Evolutionary conservation across 2,888 invertebrate species (phyloP).

Genomic region (Scaptomyza polygonia): DNA sequence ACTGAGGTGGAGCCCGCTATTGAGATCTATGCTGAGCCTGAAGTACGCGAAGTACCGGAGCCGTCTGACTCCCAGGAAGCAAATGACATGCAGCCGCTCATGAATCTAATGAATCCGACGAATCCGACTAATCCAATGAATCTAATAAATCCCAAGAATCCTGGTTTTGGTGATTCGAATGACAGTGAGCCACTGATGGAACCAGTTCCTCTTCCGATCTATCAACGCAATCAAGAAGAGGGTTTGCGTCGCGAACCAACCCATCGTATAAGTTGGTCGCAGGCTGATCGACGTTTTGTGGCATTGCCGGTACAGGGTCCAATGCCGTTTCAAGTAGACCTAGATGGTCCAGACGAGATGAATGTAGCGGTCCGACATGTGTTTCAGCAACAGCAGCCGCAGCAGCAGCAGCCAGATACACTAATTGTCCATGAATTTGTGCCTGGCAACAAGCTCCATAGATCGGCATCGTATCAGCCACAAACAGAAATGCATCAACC

Average conservation of each 20-base stretch:
- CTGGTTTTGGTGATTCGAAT: not conserved
- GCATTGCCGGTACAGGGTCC: not conserved
- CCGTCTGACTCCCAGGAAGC: not conserved
- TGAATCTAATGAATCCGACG: constrained; percentile 1
- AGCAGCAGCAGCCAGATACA: not conserved
- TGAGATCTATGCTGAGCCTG: not conserved
- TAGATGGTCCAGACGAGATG: not conserved
- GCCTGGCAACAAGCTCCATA: not conserved
- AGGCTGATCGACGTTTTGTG: not conserved
- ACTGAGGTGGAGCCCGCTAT: not conserved
- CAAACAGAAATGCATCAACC: not conserved
- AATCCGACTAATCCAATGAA: too few species aligned
- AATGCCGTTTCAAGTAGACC: not conserved
- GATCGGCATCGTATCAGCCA: not conserved
- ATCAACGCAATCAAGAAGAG: not conserved
- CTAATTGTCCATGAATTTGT: not conserved
- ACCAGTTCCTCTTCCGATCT: not conserved
- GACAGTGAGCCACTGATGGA: not conserved
- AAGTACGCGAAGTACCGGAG: not conserved
- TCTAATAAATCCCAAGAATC: not conserved
- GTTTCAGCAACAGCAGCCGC: not conserved
- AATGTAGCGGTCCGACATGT: not conserved
- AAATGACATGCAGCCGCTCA: not conserved
- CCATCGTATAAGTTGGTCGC: not conserved
- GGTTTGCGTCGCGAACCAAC: not conserved